Evolutionary conservation across 2,888 invertebrate genomes (phyloP).

Genomic region (Orthosia incerta): DNA sequence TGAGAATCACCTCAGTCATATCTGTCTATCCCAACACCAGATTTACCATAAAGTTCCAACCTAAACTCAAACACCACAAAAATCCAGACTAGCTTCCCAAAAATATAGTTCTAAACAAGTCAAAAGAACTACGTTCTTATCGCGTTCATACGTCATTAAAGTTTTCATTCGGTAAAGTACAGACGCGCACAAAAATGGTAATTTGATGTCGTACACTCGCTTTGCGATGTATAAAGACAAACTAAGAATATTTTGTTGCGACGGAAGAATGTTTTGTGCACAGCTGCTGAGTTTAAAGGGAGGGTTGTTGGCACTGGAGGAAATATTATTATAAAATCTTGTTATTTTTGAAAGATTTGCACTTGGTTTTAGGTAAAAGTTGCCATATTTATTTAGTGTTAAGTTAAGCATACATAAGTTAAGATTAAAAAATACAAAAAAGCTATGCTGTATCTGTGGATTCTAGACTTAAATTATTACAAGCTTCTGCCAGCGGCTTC

Average conservation of each 20-base stretch:
- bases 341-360: conserved; percentile 6
- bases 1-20: too few relatives aligned
- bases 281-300: conserved; percentile 67
- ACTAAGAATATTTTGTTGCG: conserved; percentile 75
- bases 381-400: background rate
- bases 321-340: conserved; percentile 10
- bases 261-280: conserved; percentile 69
- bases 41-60: background rate
- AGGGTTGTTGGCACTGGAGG: conserved; percentile 12
- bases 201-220: conserved; percentile 72
- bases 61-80: background rate
- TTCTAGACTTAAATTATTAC: too few relatives aligned
- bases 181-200: conserved; percentile 76
- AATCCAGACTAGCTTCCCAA: conserved; percentile 14
- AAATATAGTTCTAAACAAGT: conserved; percentile 37
- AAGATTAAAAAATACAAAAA: too few relatives aligned
- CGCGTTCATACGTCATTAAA: conserved; percentile 78
- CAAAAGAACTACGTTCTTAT: conserved; percentile 60
- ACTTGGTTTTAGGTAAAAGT: background rate
- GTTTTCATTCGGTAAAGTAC: conserved; percentile 72
- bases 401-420: too few relatives aligned
- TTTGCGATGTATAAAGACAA: conserved; percentile 71
- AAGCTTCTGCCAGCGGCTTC: too few relatives aligned
- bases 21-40: accelerated
- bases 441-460: too few relatives aligned